phyloP scores from a whole-genome alignment of 1,140 invertebrate species.

The Drosophila setifemur region DNA sequence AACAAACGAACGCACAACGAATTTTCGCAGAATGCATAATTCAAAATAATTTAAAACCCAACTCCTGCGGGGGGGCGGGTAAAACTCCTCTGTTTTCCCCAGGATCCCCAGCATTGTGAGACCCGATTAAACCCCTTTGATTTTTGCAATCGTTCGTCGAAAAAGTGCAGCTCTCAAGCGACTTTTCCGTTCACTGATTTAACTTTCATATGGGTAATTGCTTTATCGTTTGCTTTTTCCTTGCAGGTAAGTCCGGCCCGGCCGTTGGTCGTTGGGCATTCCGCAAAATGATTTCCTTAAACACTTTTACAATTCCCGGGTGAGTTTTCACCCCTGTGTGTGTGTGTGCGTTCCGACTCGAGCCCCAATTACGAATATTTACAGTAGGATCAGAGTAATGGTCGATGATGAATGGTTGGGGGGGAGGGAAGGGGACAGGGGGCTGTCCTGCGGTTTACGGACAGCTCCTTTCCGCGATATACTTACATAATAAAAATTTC shows the following conservation, averaged over 20 bases:
- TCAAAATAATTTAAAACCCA: slow-evolving; percentile 76
- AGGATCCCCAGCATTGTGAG: neutral
- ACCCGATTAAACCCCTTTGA: too few relatives aligned
- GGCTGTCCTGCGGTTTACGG: slow-evolving; percentile 15
- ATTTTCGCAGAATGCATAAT: slow-evolving; percentile 73
- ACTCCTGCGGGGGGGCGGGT: neutral
- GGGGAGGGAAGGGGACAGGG: neutral
- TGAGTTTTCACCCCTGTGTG: slow-evolving; percentile 31
- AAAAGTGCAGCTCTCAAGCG: neutral
- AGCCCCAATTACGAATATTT: slow-evolving; percentile 49
- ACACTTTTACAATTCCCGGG: slow-evolving; percentile 34
- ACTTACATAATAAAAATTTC: slow-evolving; percentile 72
- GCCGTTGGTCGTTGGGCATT: too few relatives aligned
- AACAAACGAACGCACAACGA: slow-evolving; percentile 42
- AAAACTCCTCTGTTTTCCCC: slow-evolving; percentile 34
- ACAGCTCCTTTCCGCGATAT: slow-evolving; percentile 39
- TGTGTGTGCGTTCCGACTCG: slow-evolving; percentile 12
- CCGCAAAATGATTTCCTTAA: slow-evolving; percentile 41
- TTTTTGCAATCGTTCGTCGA: neutral
- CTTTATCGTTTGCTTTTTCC: slow-evolving; percentile 26
- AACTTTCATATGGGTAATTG: slow-evolving; percentile 44
- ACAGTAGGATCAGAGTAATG: slow-evolving; percentile 36
- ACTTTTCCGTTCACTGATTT: slow-evolving; percentile 13
- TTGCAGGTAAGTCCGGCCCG: slow-evolving; percentile 68
- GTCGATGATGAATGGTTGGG: slow-evolving; percentile 3